phyloP scores from a whole-genome alignment of 2,113 vertebrate species.

The Poecilia latipinna region DNA sequence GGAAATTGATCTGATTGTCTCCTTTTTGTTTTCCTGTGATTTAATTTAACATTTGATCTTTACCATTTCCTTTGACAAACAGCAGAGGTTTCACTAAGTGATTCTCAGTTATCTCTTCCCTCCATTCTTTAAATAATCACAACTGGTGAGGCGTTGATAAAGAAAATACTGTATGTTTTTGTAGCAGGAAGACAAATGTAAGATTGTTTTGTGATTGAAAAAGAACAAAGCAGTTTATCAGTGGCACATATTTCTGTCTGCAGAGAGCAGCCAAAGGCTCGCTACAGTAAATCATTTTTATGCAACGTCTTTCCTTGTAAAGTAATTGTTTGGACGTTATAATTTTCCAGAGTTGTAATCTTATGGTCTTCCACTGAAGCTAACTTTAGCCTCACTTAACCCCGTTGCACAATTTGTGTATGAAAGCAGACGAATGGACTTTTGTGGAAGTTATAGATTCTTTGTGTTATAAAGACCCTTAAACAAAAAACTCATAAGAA shows the following conservation, averaged over 20 bases:
- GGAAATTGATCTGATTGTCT: constrained; percentile 11
- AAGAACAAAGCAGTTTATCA: constrained; percentile 15
- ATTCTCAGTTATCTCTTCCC: background rate
- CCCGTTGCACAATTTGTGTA: constrained; percentile 32
- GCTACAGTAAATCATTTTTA: constrained; percentile 19
- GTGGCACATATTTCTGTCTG: constrained; percentile 43
- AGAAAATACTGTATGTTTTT: background rate
- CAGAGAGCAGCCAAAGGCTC: constrained; percentile 33
- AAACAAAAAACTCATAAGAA: background rate
- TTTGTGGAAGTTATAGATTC: constrained; percentile 19
- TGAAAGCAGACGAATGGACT: constrained; percentile 41
- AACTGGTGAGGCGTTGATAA: background rate
- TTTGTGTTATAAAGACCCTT: background rate
- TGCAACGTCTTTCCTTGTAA: constrained; percentile 43
- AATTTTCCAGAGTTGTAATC: constrained; percentile 60
- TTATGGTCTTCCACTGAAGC: constrained; percentile 48
- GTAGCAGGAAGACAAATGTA: constrained; percentile 9
- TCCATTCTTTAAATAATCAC: background rate
- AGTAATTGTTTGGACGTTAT: constrained; percentile 56
- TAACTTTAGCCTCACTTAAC: constrained; percentile 44
- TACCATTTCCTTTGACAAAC: background rate
- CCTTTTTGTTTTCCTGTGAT: constrained; percentile 3
- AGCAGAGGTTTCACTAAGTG: background rate
- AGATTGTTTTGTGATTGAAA: constrained; percentile 6
- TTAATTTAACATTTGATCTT: background rate